These are phyloP conservation scores for Alaudala cheleensis DNA, from an alignment of 2,113 vertebrate genomes.

Conservation along the genomic window DNA sequence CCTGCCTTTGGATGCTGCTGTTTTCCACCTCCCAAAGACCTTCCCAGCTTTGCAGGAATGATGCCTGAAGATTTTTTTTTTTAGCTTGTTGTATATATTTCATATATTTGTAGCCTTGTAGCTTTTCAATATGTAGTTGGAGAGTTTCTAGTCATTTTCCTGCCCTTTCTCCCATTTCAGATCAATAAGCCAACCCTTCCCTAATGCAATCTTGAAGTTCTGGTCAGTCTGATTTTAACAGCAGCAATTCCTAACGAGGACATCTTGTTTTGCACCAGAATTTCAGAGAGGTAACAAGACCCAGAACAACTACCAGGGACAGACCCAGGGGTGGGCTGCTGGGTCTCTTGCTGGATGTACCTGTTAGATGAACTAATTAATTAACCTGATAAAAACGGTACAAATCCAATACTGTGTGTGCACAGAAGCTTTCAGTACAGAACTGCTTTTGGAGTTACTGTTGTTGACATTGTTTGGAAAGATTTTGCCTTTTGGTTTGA, in stretches of 20 bases:
- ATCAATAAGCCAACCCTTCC: not conserved
- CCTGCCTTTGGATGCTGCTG: not conserved
- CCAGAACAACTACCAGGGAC: not conserved
- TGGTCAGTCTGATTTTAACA: not conserved
- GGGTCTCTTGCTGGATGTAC: not conserved
- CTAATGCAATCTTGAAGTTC: not conserved
- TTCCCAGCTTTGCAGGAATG: not conserved
- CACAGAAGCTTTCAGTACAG: not conserved
- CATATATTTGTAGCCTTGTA: accelerated
- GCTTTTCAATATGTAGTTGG: accelerated
- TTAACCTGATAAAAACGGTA: not conserved
- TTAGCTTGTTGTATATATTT: not conserved
- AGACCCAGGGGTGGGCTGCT: not conserved
- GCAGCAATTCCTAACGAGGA: not conserved
- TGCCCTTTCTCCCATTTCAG: not conserved
- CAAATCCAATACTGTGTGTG: accelerated
- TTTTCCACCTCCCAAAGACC: not conserved
- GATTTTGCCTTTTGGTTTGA: not conserved
- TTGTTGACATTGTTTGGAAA: not conserved
- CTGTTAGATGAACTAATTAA: not conserved
- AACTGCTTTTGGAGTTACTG: not conserved
- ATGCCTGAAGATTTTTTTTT: not conserved
- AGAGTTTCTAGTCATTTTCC: not conserved
- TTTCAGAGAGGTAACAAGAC: not conserved
- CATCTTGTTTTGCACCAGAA: not conserved